Evolutionary conservation across 2,888 invertebrate genomes (phyloP), one percentile per base, ranked within the genome.

Genomic region (Pollenia angustigena): DNA sequence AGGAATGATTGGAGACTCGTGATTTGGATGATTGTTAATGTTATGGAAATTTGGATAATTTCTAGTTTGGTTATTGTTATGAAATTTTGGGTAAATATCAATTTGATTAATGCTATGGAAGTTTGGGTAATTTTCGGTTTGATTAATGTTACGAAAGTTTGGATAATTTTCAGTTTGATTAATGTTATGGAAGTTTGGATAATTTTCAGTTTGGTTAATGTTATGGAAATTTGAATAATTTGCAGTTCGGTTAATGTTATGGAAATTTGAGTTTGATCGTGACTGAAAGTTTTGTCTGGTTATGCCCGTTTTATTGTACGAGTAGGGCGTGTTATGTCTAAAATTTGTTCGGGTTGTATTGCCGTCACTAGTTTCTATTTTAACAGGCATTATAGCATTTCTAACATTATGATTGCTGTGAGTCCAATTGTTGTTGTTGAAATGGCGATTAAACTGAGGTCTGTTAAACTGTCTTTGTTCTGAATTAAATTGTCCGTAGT

Each of bases 91-190:
- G 23, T 23, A 23, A 23, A 23, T 23, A 23, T 23, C 23, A 23
- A 23, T 23, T 23, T 23, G 23, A 23, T 23, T 23, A 23, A 23
- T 23, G 23, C 2, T 23, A 23, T 23, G 54, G 10, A 54, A 54
- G 0, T 54, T 54, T 54, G 23, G 54, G 1, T 54, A 23, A 23
- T 23, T 23, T 23, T 23, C 23, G 2, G 23, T 23, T 23, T 23
- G 23, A 18, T 23, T 23, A 23, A 23, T 23, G 23, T 23, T 23
- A 23, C 3, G 23, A 3, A 23, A 23, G 2, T 23, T 23, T 23
- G 23, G 72, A 74, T 58, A 58, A 74, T 74, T 74, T 74, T n/a
- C n/a, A 14, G 18, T 46, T 10, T 74, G 58, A 44, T 23, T 23
- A 23, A 23, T 23, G 23, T 23, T 23, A 23, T 23, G 23, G 23